Evolutionary conservation across 2,797 vertebrate species (phyloP).

Genomic region (Lemur catta): DNA sequence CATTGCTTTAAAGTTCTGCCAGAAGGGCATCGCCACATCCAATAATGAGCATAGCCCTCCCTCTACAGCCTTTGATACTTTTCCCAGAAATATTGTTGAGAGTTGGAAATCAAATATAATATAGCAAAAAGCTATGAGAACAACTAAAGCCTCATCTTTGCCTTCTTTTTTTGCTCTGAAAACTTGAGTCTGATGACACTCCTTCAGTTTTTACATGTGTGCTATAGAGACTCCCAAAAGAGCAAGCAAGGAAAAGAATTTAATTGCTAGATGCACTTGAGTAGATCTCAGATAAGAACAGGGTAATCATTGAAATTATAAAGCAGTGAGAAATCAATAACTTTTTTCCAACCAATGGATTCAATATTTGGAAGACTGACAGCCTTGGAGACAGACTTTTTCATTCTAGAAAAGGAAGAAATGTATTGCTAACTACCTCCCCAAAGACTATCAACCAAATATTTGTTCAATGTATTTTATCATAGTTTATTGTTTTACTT

Average conservation of each 20-base stretch:
- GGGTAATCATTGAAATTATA: constrained; percentile 2
- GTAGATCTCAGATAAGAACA: constrained; percentile 3
- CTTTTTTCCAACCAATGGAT: background rate
- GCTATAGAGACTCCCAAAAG: background rate
- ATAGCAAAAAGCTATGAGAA: background rate
- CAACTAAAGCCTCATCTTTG: background rate
- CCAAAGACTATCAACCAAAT: background rate
- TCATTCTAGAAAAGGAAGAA: background rate
- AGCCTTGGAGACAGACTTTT: background rate
- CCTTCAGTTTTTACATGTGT: constrained; percentile 5
- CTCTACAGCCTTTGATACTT: constrained; percentile 1
- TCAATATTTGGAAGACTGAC: constrained; percentile 30
- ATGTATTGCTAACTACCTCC: background rate
- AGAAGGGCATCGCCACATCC: background rate
- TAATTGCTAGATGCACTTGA: constrained; percentile 31
- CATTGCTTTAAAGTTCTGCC: background rate
- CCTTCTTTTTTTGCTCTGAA: background rate
- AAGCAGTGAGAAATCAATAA: constrained; percentile 1
- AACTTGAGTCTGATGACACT: background rate
- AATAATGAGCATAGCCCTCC: background rate
- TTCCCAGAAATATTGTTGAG: constrained; percentile 25
- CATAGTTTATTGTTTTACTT: background rate
- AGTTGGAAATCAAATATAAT: background rate
- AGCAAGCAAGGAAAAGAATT: background rate
- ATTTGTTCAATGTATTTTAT: background rate